Percentiles rank a stretch among this genome's conserved stretches.
phyloP scores from a whole-genome alignment of 2,113 vertebrate species.

The Antigone vipio region DNA sequence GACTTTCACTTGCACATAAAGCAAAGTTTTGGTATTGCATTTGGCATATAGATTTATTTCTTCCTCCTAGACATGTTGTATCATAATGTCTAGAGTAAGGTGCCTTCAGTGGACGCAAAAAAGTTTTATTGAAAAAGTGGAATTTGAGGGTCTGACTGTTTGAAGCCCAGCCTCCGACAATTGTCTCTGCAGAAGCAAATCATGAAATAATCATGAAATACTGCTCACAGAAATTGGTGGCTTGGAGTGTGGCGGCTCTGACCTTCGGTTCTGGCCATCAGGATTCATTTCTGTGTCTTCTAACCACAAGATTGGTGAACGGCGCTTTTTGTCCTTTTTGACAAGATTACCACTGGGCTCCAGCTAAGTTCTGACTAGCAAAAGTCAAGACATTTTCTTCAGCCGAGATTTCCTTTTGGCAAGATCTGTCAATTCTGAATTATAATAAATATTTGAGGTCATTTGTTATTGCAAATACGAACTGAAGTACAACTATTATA shows the following conservation, averaged over 20 bases:
- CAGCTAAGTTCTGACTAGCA: not conserved
- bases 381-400: not conserved
- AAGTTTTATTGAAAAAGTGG: not conserved
- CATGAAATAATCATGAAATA: not conserved
- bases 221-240: fast-evolving
- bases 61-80: not conserved
- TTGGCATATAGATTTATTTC: not conserved
- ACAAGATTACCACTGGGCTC: not conserved
- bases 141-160: not conserved
- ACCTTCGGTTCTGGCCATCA: not conserved
- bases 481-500: not conserved
- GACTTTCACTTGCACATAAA: not conserved
- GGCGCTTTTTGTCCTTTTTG: not conserved
- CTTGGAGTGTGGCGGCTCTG: not conserved
- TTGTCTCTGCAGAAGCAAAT: not conserved
- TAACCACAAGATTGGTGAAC: not conserved
- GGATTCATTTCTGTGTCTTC: not conserved
- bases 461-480: not conserved
- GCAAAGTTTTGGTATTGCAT: not conserved
- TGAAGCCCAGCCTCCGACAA: not conserved
- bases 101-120: not conserved
- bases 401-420: not conserved
- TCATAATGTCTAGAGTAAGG: not conserved
- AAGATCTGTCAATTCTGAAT: not conserved
- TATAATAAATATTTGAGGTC: not conserved